These are phyloP conservation scores for Charadrius vociferus DNA, from an alignment of 2,113 vertebrate species.

Conservation along the genomic window DNA sequence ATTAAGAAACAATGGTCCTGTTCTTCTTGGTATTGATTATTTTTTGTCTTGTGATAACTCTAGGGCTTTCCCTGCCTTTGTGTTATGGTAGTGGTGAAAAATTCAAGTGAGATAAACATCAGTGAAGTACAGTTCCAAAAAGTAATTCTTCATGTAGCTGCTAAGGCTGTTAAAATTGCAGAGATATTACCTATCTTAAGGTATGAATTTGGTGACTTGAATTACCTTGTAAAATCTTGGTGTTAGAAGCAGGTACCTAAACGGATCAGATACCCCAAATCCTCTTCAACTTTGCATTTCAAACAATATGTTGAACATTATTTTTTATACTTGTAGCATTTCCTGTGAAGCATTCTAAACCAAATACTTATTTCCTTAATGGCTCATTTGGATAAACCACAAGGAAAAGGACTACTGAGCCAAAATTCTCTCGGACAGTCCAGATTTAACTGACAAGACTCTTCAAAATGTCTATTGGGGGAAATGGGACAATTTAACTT, in stretches of 20 bases:
- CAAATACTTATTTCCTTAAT: background rate
- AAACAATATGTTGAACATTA: background rate
- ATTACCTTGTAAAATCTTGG: background rate
- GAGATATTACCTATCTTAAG: background rate
- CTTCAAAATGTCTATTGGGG: background rate
- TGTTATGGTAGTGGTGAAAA: background rate
- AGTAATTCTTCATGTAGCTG: background rate
- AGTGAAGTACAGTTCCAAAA: background rate
- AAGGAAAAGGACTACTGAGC: background rate
- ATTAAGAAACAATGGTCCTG: background rate
- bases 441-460: background rate
- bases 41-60: background rate
- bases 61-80: background rate
- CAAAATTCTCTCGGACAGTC: background rate
- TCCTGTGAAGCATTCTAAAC: background rate
- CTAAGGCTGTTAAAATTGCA: background rate
- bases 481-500: background rate
- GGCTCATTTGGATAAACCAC: background rate
- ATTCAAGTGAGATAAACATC: background rate
- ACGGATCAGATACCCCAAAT: background rate
- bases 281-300: background rate
- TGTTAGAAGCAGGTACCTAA: background rate
- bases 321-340: background rate
- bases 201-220: background rate
- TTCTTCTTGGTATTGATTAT: background rate